Evolutionary conservation across 2,797 vertebrate species (phyloP), one percentile per base, ranked within the genome.

Genomic region (Rhodeus uyekii): DNA sequence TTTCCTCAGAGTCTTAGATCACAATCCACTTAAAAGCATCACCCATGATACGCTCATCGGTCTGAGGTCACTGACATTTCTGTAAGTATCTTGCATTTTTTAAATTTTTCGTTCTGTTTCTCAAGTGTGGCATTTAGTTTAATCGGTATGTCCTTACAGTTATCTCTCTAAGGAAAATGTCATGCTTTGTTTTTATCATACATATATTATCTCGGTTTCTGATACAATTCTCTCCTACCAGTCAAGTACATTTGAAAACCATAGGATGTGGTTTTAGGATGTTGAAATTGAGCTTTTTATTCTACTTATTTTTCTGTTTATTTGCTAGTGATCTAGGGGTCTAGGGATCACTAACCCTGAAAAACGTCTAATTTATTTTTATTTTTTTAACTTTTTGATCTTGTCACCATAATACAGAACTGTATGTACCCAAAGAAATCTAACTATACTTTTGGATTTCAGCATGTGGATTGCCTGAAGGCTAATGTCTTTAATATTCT

Each of bases 11-110:
- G 92, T 96, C 84, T 91, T 96, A 91, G 95, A 96, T 88, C 93
- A 96, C 86, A 97, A 96, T 84, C 94, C 93, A 3, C 91, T 95
- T 42, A 91, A 83, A 85, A 93, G 71, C 82, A 89, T 96, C 88
- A 94, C 93, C 50, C 91, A 91, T 78, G 92, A 92, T 79, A 89
- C 93, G 8, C 96, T 96, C 90, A 87, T 87, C 19, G 95, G 94
- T 3, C 90, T 96, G 68, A 90, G 91, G 74, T 95, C 92, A 39
- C 92, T 95, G 44, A 80, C 92, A 74, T 95, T 93, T 88, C 88
- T 94, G 94, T 96, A 90, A 96, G 94, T 96, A 88, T 24, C 13
- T 34, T 50, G 38, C 5, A 13, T 1, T 8, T 77, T 19, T 12
- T 27, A 19, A 34, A 71, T 46, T 16, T 71, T 76, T 74, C 22